Evolutionary conservation across 2,113 vertebrate genomes (phyloP).

Genomic region (Tinamus guttatus): DNA sequence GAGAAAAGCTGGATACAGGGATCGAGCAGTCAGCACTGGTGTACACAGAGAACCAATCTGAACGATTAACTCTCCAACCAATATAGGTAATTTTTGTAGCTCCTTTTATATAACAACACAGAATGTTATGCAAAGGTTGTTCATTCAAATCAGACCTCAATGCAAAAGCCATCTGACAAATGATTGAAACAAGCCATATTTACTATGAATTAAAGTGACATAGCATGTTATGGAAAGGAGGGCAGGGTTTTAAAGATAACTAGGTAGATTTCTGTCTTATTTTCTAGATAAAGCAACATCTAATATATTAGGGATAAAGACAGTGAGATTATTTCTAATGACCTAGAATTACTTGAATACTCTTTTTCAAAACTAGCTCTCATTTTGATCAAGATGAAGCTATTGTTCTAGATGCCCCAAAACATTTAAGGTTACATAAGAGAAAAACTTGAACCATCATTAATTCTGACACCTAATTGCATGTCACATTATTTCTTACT

Average conservation of each 20-base stretch:
- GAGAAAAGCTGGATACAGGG: not conserved
- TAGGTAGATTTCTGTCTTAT: not conserved
- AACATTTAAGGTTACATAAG: slow-evolving; percentile 4
- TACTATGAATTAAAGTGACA: not conserved
- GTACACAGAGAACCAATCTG: not conserved
- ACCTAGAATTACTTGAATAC: not conserved
- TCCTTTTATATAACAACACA: not conserved
- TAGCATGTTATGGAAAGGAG: not conserved
- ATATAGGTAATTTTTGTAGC: not conserved
- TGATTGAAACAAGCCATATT: not conserved
- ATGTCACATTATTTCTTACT: slow-evolving; percentile 62
- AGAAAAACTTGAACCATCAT: slow-evolving; percentile 29
- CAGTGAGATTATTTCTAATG: not conserved
- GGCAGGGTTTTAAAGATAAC: not conserved
- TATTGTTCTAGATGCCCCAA: not conserved
- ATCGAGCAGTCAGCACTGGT: not conserved
- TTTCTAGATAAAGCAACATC: not conserved
- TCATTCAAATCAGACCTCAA: not conserved
- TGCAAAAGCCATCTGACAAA: not conserved
- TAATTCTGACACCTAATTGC: slow-evolving; percentile 64
- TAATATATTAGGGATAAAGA: not conserved
- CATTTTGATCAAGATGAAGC: slow-evolving; percentile 30
- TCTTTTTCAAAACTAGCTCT: not conserved
- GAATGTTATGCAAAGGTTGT: not conserved
- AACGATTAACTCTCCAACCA: not conserved